Base-by-base conservation (phyloP, 2,113 vertebrate genomes). In the Rostratula benghalensis region DNA sequence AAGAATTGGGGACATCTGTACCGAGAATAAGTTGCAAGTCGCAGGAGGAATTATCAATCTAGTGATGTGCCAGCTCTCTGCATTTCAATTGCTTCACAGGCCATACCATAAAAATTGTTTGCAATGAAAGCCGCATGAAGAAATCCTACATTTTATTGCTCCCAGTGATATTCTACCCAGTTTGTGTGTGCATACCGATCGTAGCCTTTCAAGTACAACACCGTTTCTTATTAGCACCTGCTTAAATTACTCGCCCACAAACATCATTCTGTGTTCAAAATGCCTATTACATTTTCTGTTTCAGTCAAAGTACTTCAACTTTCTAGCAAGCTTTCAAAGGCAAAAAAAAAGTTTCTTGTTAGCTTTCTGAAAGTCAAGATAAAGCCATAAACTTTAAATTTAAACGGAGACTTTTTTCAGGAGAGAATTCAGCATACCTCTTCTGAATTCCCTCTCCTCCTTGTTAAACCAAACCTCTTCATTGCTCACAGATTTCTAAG, bases 1-100 rank as follows among this genome's bases (percentile, higher is more conserved):
- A 95, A 84, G 87, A 95, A 96, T 50, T 92, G 83, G 81, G 93
- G 96, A 97, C 97, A 97, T 94, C 96, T 97, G 97, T 94, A 97
- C 68, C 15, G 53, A 92, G 91, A 96, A 82, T 96, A 97, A 95
- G 50, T 75, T 93, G 37, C 80, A 97, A 94, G 85, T 48, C 95
- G 89, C 53, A 81, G 75, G 96, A 97, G 75, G 94, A 97, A 97
- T 97, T 96, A 97, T 95, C 95, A 94, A 81, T 92, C 95, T 79
- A 97, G 92, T 89, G 87, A 96, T 96, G 96, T 96, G 96, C 85
- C 95, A 96, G 89, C 85, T 97, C 86, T 94, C 94, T 89, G 94
- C 92, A 96, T 94, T 97, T 96, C 96, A 97, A 97, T 89, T 83
- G 90, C 89, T 93, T 91, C 87, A 86, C 60, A 90, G 77, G 53